Evolutionary conservation across 2,888 invertebrate species (phyloP).

Genomic region (Chrysina gloriosa): DNA sequence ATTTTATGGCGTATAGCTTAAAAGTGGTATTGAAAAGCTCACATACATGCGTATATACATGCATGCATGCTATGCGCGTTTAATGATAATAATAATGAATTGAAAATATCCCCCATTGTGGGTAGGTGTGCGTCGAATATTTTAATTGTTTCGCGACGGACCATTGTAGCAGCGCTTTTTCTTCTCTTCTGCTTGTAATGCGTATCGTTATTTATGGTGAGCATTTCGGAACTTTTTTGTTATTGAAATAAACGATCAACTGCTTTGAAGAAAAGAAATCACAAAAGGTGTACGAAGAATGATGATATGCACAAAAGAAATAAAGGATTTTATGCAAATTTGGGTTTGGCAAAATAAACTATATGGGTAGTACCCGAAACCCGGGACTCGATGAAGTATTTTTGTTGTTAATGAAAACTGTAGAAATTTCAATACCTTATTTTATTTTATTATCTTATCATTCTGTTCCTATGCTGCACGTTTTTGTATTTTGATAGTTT

Average conservation of each 20-base stretch:
- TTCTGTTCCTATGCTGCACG: too few species aligned
- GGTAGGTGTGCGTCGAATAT: slow-evolving; percentile 41
- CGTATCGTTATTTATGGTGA: slow-evolving; percentile 38
- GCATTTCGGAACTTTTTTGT: slow-evolving; percentile 29
- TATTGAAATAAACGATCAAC: slow-evolving; percentile 39
- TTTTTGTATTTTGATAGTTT: too few species aligned
- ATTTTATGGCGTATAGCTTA: slow-evolving; percentile 43
- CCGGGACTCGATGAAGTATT: background rate
- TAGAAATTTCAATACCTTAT: too few species aligned
- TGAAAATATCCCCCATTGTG: slow-evolving; percentile 40
- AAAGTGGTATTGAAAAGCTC: slow-evolving; percentile 29
- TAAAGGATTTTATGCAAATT: slow-evolving; percentile 27
- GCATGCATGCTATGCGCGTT: background rate
- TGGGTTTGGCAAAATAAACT: slow-evolving; percentile 24
- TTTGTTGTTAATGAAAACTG: too few species aligned
- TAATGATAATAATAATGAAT: slow-evolving; percentile 39
- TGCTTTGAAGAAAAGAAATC: slow-evolving; percentile 6
- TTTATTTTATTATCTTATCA: too few species aligned
- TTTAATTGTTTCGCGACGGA: slow-evolving; percentile 44
- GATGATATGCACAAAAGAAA: slow-evolving; percentile 32
- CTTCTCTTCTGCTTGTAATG: slow-evolving; percentile 28
- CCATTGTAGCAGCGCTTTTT: slow-evolving; percentile 31
- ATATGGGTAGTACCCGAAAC: background rate
- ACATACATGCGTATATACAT: background rate
- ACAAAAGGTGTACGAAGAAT: slow-evolving; percentile 17